A percentile compares a stretch with the other conserved stretches of the same genome.
Conservation (phyloP, 2,888 invertebrate species). For the Nemoura dubitans region DNA sequence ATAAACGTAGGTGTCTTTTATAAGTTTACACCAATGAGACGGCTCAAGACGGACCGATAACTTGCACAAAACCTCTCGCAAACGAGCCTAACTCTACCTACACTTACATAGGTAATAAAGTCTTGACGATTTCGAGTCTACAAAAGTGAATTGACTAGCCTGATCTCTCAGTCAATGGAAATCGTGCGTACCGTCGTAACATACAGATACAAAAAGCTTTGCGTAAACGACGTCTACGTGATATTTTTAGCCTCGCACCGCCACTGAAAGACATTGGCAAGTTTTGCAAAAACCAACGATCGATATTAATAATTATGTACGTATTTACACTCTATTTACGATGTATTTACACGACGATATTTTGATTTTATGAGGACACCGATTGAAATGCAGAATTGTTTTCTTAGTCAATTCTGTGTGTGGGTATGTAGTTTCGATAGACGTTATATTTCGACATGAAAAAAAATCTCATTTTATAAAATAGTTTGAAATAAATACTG, state of each 20-base stretch:
- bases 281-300: neutral
- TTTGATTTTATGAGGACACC: neutral
- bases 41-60: neutral
- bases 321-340: neutral
- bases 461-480: neutral
- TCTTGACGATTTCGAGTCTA: conserved; percentile 4
- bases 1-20: neutral
- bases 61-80: neutral
- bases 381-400: neutral
- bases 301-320: neutral
- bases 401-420: too few relatives aligned
- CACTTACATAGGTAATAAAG: neutral
- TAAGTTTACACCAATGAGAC: neutral
- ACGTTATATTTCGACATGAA: neutral
- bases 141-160: conserved; percentile 5
- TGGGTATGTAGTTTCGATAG: neutral
- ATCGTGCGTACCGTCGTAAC: neutral
- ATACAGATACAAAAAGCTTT: neutral
- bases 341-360: neutral
- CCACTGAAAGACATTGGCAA: neutral
- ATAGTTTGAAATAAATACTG: neutral
- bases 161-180: conserved; percentile 7
- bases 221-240: neutral
- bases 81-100: neutral
- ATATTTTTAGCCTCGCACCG: neutral